These are phyloP conservation scores for Eulemur mongoz DNA, from an alignment of 2,797 vertebrate species.

Conservation along the genomic window DNA sequence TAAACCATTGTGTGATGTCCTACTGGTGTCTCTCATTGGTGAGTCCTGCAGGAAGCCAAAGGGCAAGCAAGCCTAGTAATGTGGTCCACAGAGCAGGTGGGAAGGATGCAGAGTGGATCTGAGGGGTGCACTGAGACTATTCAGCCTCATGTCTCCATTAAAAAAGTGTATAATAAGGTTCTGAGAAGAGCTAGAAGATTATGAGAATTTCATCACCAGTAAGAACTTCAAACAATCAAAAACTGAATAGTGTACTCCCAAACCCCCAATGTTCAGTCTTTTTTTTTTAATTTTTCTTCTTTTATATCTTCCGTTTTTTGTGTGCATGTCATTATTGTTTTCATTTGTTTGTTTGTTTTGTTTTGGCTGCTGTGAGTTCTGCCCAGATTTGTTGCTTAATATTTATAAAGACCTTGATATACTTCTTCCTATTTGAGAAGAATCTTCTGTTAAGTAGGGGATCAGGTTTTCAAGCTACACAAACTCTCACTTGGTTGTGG, in stretches of 20 bases:
- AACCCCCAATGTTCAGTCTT: background rate
- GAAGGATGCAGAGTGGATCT: background rate
- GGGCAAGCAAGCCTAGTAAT: background rate
- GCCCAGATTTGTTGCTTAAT: background rate
- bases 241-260: background rate
- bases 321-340: background rate
- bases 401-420: slow-evolving; percentile 33
- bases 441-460: background rate
- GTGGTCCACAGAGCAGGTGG: background rate
- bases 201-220: background rate
- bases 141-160: background rate
- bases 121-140: background rate
- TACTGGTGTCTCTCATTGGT: background rate
- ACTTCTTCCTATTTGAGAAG: slow-evolving; percentile 4
- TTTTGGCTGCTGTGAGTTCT: background rate
- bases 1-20: background rate
- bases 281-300: background rate
- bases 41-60: background rate
- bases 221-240: background rate
- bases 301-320: background rate
- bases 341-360: background rate
- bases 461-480: background rate
- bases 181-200: background rate
- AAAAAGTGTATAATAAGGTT: background rate
- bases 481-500: background rate